A percentile compares a stretch with the other conserved stretches of the same genome.
These are phyloP conservation scores for Drosophila cognata DNA, from an alignment of 2,888 invertebrate species.

Conservation along the genomic window DNA sequence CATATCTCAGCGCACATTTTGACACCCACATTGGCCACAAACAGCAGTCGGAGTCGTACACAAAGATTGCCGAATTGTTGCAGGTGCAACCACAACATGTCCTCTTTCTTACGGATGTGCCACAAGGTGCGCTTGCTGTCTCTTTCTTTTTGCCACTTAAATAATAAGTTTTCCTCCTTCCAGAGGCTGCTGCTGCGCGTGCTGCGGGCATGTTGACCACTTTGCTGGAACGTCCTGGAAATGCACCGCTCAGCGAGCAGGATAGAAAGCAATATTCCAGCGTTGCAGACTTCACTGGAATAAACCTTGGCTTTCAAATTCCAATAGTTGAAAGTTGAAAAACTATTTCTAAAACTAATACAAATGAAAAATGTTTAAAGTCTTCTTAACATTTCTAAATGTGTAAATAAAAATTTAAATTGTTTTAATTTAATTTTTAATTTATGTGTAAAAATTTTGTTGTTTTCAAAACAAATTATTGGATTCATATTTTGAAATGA, in stretches of 20 bases:
- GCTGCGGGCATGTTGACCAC: constrained; percentile 89
- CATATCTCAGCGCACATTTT: constrained; percentile 91
- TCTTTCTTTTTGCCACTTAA: not conserved
- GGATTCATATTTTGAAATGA: not conserved
- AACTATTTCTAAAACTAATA: not conserved
- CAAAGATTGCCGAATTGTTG: constrained; percentile 90
- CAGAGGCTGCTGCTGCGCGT: constrained; percentile 94
- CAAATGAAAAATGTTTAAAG: not conserved
- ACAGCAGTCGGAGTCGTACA: constrained; percentile 91
- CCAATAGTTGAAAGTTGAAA: not conserved
- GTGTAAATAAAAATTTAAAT: not conserved
- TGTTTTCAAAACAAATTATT: not conserved
- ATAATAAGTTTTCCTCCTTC: constrained; percentile 52
- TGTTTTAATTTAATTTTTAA: not conserved
- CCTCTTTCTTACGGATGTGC: constrained; percentile 94
- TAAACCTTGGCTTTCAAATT: not conserved
- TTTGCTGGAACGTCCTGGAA: constrained; percentile 92
- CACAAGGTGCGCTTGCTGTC: constrained; percentile 89
- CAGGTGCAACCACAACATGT: constrained; percentile 88
- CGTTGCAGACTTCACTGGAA: constrained; percentile 86
- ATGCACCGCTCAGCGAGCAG: constrained; percentile 88
- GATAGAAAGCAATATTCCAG: constrained; percentile 86
- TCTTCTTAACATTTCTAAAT: not conserved
- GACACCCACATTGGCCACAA: constrained; percentile 95
- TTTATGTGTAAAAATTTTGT: not conserved